Percentiles rank a stretch among this genome's conserved stretches.
These are phyloP conservation scores for Tineola bisselliella DNA, from an alignment of 2,888 invertebrate genomes.

Conservation along the genomic window DNA sequence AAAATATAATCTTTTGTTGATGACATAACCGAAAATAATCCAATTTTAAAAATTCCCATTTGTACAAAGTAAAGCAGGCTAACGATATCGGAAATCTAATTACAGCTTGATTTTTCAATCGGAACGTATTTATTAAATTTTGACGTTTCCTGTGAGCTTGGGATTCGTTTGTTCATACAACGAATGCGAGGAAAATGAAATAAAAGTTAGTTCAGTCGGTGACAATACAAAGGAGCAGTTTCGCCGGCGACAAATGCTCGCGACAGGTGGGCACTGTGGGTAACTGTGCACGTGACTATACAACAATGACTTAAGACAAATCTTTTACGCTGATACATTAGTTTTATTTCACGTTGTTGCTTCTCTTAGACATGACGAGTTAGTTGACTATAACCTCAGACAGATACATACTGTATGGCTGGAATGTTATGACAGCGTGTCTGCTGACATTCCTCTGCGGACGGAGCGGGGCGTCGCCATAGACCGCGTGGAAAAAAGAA, in stretches of 20 bases:
- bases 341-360: neutral
- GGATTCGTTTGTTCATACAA: constrained; percentile 29
- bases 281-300: constrained; percentile 38
- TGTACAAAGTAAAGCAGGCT: neutral
- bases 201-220: constrained; percentile 18
- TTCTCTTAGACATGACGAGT: neutral
- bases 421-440: no score
- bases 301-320: constrained; percentile 40
- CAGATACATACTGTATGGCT: no score
- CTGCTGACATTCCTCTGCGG: no score
- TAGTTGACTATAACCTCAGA: no score
- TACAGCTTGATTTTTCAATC: constrained; percentile 15
- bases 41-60: neutral
- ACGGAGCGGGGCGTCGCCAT: no score
- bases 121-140: constrained; percentile 14
- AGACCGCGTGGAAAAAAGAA: no score
- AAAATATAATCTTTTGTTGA: neutral
- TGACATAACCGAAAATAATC: neutral
- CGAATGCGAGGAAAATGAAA: constrained; percentile 36
- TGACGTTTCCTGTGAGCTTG: constrained; percentile 10
- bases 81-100: constrained; percentile 8
- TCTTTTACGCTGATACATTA: constrained; percentile 20
- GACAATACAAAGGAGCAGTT: constrained; percentile 44
- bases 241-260: constrained; percentile 36
- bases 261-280: constrained; percentile 15